Percentiles rank a stretch among this genome's conserved stretches.
Conservation (phyloP, 2,113 vertebrate genomes). For the Neolamprologus toae region DNA sequence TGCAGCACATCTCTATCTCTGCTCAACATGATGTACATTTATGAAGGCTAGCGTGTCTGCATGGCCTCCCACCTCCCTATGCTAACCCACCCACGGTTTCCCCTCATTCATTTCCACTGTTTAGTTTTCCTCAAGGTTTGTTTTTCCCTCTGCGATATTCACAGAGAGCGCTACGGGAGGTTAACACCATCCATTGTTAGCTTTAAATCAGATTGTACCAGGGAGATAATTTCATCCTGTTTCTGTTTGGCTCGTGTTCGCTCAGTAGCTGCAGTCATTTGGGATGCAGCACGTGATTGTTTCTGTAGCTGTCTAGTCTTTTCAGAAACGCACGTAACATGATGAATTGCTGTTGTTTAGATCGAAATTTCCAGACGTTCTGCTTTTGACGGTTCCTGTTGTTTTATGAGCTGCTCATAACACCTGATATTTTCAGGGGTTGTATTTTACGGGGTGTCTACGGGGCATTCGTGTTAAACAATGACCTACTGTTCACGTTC, state of each 20-base stretch:
- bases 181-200: conserved; percentile 28
- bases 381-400: background rate
- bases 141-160: conserved; percentile 14
- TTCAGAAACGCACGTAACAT: background rate
- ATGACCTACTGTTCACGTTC: conserved; percentile 39
- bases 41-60: background rate
- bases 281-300: background rate
- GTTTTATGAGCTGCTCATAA: background rate
- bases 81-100: conserved; percentile 22
- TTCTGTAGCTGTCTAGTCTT: background rate
- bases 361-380: background rate
- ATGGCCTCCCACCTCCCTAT: background rate
- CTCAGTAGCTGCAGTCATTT: background rate
- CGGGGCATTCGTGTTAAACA: conserved; percentile 20
- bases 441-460: conserved; percentile 1
- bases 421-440: conserved; percentile 23
- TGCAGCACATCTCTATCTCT: background rate
- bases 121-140: conserved; percentile 24
- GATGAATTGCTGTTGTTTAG: background rate
- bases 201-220: conserved; percentile 2
- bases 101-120: conserved; percentile 27
- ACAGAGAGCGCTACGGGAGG: background rate
- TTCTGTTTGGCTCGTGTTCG: background rate
- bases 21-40: background rate
- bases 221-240: conserved; percentile 4